Evolutionary conservation across 2,113 vertebrate species (phyloP).

Genomic region (Columbina picui): DNA sequence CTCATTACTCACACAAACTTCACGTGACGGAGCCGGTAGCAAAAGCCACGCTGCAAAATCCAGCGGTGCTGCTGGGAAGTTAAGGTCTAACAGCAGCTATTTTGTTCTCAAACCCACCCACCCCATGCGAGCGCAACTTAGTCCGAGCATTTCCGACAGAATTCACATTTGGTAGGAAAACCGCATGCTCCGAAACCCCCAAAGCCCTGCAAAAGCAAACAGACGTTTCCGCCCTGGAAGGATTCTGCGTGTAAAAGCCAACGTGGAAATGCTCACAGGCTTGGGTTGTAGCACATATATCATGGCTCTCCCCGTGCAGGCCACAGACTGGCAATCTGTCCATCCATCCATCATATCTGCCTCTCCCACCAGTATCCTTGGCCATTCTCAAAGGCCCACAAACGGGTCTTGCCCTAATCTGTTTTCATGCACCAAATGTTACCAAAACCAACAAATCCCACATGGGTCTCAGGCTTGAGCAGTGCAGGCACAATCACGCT

Average conservation of each 20-base stretch:
- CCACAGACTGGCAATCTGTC: background rate
- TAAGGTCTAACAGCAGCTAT: conserved; percentile 24
- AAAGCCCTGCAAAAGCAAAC: conserved; percentile 24
- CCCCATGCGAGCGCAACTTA: background rate
- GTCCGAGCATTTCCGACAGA: conserved; percentile 10
- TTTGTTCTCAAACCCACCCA: conserved; percentile 50
- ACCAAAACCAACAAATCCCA: conserved; percentile 22
- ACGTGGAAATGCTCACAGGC: background rate
- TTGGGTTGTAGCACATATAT: background rate
- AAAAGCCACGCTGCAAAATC: background rate
- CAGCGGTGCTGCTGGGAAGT: background rate
- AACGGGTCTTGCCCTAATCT: conserved; percentile 71
- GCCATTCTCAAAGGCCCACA: background rate
- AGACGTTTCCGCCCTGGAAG: conserved; percentile 47
- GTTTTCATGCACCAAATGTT: conserved; percentile 43
- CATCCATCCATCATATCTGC: conserved; percentile 62
- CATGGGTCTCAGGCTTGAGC: background rate
- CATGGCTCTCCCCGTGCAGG: background rate
- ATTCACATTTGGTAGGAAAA: conserved; percentile 32
- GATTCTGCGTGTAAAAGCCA: background rate
- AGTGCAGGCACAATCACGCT: conserved; percentile 41
- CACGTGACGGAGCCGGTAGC: background rate
- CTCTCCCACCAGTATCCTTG: conserved; percentile 52
- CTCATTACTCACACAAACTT: conserved; percentile 16
- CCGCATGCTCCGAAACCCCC: background rate